phyloP scores from a whole-genome alignment of 2,797 vertebrate species.

The Dipus sagitta region DNA sequence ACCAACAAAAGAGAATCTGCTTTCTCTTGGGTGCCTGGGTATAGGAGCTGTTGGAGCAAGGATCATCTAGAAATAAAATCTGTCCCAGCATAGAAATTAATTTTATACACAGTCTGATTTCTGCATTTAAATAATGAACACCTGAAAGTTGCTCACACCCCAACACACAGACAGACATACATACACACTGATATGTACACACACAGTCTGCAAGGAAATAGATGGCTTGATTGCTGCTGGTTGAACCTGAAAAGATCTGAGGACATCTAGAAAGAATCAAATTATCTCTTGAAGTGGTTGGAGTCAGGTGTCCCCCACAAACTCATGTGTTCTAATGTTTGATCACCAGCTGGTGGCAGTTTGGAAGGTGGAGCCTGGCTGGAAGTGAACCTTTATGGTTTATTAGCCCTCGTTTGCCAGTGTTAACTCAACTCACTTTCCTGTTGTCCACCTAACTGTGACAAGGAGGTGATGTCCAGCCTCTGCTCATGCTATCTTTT shows the following conservation, averaged over 20 bases:
- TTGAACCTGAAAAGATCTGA: background rate
- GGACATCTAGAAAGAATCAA: background rate
- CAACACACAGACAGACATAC: no score
- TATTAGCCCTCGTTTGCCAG: no score
- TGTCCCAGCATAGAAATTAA: background rate
- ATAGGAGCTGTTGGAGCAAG: background rate
- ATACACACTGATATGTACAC: accelerated
- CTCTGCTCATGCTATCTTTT: no score
- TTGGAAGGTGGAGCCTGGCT: no score
- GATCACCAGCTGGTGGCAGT: no score
- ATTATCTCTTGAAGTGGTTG: background rate
- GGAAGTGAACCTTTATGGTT: no score
- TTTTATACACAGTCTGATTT: background rate
- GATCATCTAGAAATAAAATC: background rate
- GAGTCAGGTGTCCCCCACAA: no score
- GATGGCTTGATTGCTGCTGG: background rate
- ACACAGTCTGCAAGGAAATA: background rate
- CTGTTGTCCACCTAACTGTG: no score
- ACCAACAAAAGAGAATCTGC: background rate
- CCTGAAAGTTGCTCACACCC: background rate
- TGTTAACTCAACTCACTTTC: no score
- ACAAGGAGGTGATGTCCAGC: no score
- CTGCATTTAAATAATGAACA: slow-evolving; percentile 26
- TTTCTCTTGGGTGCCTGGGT: background rate
- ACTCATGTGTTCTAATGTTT: no score